A percentile compares a stretch with the other conserved stretches of the same genome.
Conservation (phyloP, 37 sponge, comb jelly and placozoan genomes). For the Axinella damicornis region DNA sequence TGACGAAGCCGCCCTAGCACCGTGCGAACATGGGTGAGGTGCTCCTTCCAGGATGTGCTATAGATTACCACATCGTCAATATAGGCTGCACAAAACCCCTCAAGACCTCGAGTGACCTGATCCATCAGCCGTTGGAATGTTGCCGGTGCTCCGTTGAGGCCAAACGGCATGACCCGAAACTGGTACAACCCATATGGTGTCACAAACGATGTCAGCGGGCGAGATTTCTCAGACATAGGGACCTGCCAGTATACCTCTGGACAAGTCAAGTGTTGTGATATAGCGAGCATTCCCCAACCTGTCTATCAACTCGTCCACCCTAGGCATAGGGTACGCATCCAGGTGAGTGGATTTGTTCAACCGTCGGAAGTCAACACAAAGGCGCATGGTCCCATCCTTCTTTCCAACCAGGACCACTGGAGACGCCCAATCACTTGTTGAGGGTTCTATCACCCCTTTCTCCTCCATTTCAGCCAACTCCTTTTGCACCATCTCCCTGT, state of each 20-base stretch:
- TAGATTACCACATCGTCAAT: slow-evolving; percentile 56
- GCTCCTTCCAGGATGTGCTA: slow-evolving; percentile 50
- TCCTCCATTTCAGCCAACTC: slow-evolving; percentile 55
- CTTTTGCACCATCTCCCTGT: slow-evolving; percentile 16
- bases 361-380: slow-evolving; percentile 68
- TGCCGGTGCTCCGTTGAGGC: slow-evolving; percentile 67
- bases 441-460: slow-evolving; percentile 53
- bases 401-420: slow-evolving; percentile 67
- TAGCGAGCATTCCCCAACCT: slow-evolving; percentile 48
- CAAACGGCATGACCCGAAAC: slow-evolving; percentile 76
- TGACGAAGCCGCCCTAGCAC: slow-evolving; percentile 32
- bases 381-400: slow-evolving; percentile 54
- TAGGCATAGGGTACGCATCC: slow-evolving; percentile 75
- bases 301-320: slow-evolving; percentile 66
- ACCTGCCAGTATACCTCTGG: slow-evolving; percentile 67
- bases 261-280: slow-evolving; percentile 49
- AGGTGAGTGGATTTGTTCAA: slow-evolving; percentile 42
- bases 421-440: slow-evolving; percentile 57
- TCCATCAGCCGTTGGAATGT: slow-evolving; percentile 81
- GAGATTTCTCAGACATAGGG: slow-evolving; percentile 27
- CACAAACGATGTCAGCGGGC: slow-evolving; percentile 59
- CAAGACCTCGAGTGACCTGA: slow-evolving; percentile 23
- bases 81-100: slow-evolving; percentile 49
- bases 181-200: slow-evolving; percentile 70
- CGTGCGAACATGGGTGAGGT: slow-evolving; percentile 28